A percentile compares a stretch with the other conserved stretches of the same genome.
Conservation (phyloP, 2,888 invertebrate genomes). For the Latrodectus hesperus region DNA sequence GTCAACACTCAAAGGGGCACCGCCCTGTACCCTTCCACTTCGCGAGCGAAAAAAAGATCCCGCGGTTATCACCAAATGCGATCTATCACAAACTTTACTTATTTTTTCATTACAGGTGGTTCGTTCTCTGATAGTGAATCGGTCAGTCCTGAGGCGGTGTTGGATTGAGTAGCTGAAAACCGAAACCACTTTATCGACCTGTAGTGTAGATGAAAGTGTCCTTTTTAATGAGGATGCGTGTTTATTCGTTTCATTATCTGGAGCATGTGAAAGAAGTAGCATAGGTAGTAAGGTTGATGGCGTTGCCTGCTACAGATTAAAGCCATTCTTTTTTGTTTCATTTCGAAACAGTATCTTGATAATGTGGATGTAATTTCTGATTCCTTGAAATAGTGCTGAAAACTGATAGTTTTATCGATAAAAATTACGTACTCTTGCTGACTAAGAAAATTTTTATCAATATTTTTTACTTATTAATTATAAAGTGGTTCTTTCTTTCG, state of each 20-base stretch:
- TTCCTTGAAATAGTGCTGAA: too few species aligned
- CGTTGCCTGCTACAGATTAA: too few species aligned
- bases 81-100: constrained; percentile 39
- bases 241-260: background rate
- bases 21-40: constrained; percentile 41
- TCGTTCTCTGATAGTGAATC: constrained; percentile 4
- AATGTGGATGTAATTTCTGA: too few species aligned
- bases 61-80: constrained; percentile 26
- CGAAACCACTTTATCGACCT: background rate
- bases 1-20: constrained; percentile 65
- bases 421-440: too few species aligned
- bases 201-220: background rate
- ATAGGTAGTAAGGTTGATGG: too few species aligned
- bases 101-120: background rate
- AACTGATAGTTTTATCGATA: too few species aligned
- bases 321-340: too few species aligned
- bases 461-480: too few species aligned
- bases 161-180: background rate
- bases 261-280: background rate
- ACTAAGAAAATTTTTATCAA: too few species aligned
- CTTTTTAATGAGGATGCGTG: background rate
- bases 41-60: constrained; percentile 27
- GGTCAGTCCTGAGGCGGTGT: background rate
- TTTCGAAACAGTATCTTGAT: too few species aligned
- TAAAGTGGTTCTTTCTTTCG: too few species aligned